A percentile compares a stretch with the other conserved stretches of the same genome.
phyloP scores from a whole-genome alignment of 2,113 vertebrate species.

The Cryptotis parvus region DNA sequence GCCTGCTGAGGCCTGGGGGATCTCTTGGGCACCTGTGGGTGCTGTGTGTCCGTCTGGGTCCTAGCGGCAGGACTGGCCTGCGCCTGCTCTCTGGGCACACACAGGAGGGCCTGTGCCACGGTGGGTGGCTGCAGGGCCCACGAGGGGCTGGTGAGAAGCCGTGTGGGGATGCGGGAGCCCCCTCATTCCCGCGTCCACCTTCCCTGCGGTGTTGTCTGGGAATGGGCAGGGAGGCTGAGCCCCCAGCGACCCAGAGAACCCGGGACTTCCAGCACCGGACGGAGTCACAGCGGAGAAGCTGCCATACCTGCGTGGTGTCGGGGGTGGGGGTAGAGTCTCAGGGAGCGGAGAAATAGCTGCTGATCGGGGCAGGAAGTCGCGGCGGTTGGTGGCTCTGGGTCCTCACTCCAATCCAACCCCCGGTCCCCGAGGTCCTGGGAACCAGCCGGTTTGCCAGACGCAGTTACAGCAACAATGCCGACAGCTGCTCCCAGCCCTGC shows the following conservation, averaged over 20 bases:
- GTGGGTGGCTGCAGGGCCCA: too few relatives aligned
- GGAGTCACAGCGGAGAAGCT: neutral
- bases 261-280: neutral
- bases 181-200: too few relatives aligned
- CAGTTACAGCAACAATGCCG: accelerated
- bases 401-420: accelerated
- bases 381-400: accelerated
- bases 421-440: accelerated
- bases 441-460: neutral
- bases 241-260: accelerated
- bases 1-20: too few relatives aligned
- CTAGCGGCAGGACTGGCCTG: too few relatives aligned
- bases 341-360: neutral
- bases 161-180: too few relatives aligned
- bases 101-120: too few relatives aligned
- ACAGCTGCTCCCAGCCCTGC: neutral
- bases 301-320: neutral
- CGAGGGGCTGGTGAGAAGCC: too few relatives aligned
- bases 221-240: neutral
- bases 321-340: slow-evolving; percentile 3
- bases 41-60: neutral
- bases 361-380: neutral
- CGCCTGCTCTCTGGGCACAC: too few relatives aligned
- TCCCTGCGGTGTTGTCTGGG: accelerated
- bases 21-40: too few relatives aligned